Conservation (phyloP, 2,113 vertebrate genomes). For the Tricholaema leucomelas region DNA sequence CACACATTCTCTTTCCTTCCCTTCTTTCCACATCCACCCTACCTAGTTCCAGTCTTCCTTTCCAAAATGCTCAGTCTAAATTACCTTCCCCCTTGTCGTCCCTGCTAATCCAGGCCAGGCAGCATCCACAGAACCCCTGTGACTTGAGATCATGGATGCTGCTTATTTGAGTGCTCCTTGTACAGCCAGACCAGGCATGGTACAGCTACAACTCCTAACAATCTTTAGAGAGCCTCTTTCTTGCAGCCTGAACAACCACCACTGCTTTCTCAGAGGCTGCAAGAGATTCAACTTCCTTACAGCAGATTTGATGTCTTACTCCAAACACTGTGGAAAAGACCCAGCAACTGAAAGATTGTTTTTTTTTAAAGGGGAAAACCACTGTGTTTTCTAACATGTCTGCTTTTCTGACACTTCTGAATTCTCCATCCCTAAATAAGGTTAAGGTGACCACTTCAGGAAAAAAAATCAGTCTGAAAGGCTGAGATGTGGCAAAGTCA, state of each 20-base stretch:
- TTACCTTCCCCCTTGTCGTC: neutral
- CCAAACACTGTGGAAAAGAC: fast-evolving
- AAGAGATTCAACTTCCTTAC: neutral
- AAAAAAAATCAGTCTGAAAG: neutral
- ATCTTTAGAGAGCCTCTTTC: neutral
- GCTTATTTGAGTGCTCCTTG: neutral
- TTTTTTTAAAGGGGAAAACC: neutral
- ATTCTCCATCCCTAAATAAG: neutral
- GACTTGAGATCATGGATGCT: neutral
- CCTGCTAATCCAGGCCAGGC: neutral
- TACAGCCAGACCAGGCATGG: neutral
- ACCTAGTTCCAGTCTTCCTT: neutral
- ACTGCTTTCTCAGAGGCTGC: neutral
- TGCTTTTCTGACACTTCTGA: neutral
- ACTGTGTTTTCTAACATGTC: neutral
- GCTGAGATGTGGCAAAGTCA: neutral
- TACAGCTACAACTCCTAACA: neutral
- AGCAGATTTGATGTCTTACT: neutral
- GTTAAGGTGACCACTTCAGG: neutral
- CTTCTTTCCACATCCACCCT: neutral
- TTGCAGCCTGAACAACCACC: neutral
- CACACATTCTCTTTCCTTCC: neutral
- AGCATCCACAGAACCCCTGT: fast-evolving
- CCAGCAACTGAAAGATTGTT: neutral
- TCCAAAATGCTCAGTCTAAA: neutral